Evolutionary conservation across 2,888 invertebrate genomes (phyloP).

Genomic region (Zelleria hepariella): DNA sequence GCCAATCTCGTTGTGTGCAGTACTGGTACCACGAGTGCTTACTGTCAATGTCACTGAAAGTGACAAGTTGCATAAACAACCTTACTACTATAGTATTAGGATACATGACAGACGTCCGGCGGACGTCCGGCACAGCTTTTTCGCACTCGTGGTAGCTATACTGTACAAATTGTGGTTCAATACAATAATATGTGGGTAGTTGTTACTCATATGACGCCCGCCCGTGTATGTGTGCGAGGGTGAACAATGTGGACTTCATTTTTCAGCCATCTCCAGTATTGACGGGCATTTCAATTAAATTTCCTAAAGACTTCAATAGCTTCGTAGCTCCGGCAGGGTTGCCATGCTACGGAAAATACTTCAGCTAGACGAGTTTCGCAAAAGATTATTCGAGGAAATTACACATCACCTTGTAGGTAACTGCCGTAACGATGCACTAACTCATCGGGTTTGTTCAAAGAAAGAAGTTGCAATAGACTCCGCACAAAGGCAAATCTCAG

Average conservation of each 20-base stretch:
- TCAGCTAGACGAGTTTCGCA: too few relatives aligned
- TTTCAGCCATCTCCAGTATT: conserved; percentile 27
- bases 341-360: conserved; percentile 11
- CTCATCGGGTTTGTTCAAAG: too few relatives aligned
- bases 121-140: too few relatives aligned
- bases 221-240: background rate
- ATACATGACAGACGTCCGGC: too few relatives aligned
- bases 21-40: too few relatives aligned
- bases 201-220: conserved; percentile 3
- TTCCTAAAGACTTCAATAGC: conserved; percentile 31
- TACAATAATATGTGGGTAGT: conserved; percentile 2
- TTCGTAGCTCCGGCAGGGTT: conserved; percentile 23
- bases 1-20: conserved; percentile 8
- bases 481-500: background rate
- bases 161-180: background rate
- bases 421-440: too few relatives aligned
- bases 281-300: conserved; percentile 38
- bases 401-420: too few relatives aligned
- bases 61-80: too few relatives aligned
- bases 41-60: too few relatives aligned
- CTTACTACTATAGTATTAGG: too few relatives aligned
- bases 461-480: background rate
- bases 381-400: too few relatives aligned
- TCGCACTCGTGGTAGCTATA: too few relatives aligned
- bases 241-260: conserved; percentile 17